Base-by-base conservation (phyloP, 2,797 vertebrate species). In the Synaphobranchus kaupii region DNA sequence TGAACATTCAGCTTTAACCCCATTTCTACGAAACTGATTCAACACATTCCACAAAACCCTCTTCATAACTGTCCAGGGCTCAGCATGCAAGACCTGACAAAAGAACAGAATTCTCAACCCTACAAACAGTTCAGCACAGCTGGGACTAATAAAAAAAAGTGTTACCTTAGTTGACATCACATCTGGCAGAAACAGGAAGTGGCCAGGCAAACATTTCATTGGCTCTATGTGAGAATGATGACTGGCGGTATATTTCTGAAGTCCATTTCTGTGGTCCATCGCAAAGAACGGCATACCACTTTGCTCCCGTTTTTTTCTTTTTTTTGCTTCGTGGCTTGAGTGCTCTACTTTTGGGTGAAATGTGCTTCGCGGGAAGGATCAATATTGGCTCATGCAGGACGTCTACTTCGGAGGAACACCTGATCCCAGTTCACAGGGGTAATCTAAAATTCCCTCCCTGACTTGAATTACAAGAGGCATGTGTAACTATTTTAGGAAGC, bases 361-460 rank as follows among this genome's bases (percentile, higher is more conserved):
- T 83, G 60, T 28, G 44, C 25, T 54, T 39, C 10, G 17, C 83
- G 52, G 84, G 66, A 20, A 44, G 68, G 76, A 66, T 85, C 78
- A 83, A 50, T 73, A 83, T 50, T 56, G 66, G 28, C 44, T 81
- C 58, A 10, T 10, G 73, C 44, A 71, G 84, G 8, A 63, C 71
- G 13, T 47, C n/a, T n/a, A 20, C 25, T 85, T 80, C 34, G 0
- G n/a, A 63, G 44, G 84, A 8, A 60, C 84, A 82, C 44, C 87
- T 73, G 78, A 86, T 58, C 89, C 50, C 34, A 78, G 80, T 85
- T 86, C 82, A 68, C n/a, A 22, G 86, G 87, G 78, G 81, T 86
- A 86, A 92, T 92, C 85, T 91, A 54, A 89, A 90, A 92, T 87
- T 88, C 87, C 83, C 87, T 68, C 60, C 68, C 52, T n/a, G 48